A percentile compares a stretch with the other conserved stretches of the same genome.
Evolutionary conservation across 1,140 invertebrate genomes (phyloP).

Genomic region (Trichomalopsis sarcophagae): DNA sequence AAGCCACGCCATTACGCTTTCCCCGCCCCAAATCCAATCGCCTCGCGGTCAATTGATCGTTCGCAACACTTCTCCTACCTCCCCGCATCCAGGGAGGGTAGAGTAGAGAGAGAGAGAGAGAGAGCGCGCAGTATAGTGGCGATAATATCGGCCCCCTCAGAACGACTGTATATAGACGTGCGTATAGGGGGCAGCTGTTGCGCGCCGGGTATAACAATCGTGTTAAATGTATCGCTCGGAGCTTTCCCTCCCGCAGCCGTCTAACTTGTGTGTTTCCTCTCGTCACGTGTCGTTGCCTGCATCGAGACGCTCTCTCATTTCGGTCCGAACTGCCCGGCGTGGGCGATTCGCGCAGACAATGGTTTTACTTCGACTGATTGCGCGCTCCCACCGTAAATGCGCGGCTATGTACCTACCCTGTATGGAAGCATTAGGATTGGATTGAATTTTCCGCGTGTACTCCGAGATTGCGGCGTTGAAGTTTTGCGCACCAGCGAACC

Average conservation of each 20-base stretch:
- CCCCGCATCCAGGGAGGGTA: no score
- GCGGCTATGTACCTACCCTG: no score
- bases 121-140: no score
- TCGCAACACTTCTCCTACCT: not conserved
- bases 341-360: no score
- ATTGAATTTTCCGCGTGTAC: no score
- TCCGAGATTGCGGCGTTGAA: not conserved
- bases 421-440: no score
- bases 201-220: not conserved
- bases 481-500: not conserved
- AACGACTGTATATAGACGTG: not conserved
- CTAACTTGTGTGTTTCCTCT: not conserved
- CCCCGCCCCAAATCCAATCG: not conserved
- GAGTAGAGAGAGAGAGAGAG: no score
- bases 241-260: not conserved
- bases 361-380: no score
- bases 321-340: not conserved
- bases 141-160: not conserved
- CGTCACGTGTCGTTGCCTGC: not conserved
- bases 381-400: no score
- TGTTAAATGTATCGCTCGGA: not conserved
- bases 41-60: not conserved
- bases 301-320: not conserved
- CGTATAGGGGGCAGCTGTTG: not conserved
- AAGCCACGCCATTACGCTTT: not conserved